Evolutionary conservation across 1,140 invertebrate genomes (phyloP).

Genomic region (Parapsyche elsis): DNA sequence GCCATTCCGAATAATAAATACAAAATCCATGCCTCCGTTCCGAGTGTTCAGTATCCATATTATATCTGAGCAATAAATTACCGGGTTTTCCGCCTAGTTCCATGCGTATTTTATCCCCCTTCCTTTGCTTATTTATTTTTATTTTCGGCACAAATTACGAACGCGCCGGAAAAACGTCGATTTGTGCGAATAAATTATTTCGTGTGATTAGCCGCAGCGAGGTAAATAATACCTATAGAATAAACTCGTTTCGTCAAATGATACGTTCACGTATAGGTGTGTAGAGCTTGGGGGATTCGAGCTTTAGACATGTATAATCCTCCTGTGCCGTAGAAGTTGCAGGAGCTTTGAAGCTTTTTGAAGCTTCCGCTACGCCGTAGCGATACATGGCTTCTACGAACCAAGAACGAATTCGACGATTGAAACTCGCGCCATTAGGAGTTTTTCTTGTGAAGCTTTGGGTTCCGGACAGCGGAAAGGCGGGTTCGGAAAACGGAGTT

Average conservation of each 20-base stretch:
- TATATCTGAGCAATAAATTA: constrained; percentile 29
- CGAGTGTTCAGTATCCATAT: constrained; percentile 28
- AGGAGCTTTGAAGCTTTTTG: neutral
- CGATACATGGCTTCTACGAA: neutral
- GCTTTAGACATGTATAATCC: constrained; percentile 11
- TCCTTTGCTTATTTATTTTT: constrained; percentile 29
- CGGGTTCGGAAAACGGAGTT: constrained; percentile 49
- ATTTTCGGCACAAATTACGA: constrained; percentile 28
- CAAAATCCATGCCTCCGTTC: constrained; percentile 23
- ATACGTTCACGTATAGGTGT: neutral
- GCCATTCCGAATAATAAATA: constrained; percentile 43
- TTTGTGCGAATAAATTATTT: constrained; percentile 18
- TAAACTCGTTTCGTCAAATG: too few relatives aligned
- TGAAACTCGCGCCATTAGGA: constrained; percentile 13
- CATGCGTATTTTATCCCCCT: constrained; percentile 26
- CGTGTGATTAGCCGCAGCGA: neutral
- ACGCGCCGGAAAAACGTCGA: constrained; percentile 16
- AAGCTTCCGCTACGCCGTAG: neutral
- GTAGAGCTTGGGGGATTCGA: neutral
- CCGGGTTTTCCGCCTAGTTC: constrained; percentile 25
- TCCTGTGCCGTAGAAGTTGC: neutral
- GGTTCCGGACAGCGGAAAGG: constrained; percentile 50
- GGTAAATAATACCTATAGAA: too few relatives aligned
- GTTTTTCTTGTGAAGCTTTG: constrained; percentile 16
- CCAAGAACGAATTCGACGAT: neutral